Evolutionary conservation across 2,888 invertebrate species (phyloP).

Genomic region (Melinopterus prodromus): DNA sequence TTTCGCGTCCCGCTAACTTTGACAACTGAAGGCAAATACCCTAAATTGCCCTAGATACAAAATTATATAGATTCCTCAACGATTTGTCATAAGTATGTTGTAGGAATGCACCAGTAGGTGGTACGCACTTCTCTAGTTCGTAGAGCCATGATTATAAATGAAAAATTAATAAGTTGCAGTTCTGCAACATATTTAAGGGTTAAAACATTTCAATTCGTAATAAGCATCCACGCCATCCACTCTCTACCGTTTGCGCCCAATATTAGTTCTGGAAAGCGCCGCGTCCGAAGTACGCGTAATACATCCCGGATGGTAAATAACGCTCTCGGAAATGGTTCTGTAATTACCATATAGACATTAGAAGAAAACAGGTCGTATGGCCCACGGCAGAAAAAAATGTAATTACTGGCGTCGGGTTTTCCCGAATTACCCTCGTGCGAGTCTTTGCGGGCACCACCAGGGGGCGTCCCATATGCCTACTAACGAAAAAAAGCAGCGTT

Average conservation of each 20-base stretch:
- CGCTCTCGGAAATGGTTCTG: background rate
- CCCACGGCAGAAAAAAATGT: background rate
- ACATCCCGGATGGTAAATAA: background rate
- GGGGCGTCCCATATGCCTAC: background rate
- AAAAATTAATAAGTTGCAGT: too few relatives aligned
- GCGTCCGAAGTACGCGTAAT: background rate
- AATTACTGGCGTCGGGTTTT: background rate
- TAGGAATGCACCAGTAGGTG: too few relatives aligned
- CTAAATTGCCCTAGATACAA: too few relatives aligned
- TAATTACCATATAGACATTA: conserved; percentile 4
- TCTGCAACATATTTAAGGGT: too few relatives aligned
- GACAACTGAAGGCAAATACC: too few relatives aligned
- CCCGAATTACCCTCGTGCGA: background rate
- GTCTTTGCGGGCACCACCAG: background rate
- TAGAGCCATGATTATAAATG: too few relatives aligned
- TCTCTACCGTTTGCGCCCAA: background rate
- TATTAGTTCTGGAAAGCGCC: background rate
- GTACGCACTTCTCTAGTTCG: too few relatives aligned
- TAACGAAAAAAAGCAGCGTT: background rate
- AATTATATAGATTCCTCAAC: too few relatives aligned
- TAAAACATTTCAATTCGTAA: too few relatives aligned
- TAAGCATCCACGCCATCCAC: too few relatives aligned
- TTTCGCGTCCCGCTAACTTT: too few relatives aligned
- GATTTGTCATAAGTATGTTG: too few relatives aligned
- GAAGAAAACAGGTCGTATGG: background rate